A percentile compares a stretch with the other conserved stretches of the same genome.
These are phyloP conservation scores for Euwallacea similis DNA, from an alignment of 1,140 invertebrate genomes.

Conservation along the genomic window DNA sequence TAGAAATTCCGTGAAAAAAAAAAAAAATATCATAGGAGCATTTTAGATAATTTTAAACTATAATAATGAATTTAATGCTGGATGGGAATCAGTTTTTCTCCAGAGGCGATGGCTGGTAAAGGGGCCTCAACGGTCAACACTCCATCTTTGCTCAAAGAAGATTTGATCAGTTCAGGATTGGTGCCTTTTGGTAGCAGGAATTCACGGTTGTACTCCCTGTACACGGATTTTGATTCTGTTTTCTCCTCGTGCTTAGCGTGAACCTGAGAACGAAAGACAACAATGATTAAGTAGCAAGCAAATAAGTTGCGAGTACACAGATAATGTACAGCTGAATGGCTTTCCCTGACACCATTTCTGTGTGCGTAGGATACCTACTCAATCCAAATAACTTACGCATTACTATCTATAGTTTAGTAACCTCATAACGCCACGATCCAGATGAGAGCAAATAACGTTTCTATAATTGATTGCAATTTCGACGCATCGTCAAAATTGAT, in stretches of 20 bases:
- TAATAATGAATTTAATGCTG: conserved; percentile 60
- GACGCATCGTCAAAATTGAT: neutral
- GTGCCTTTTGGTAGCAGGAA: conserved; percentile 92
- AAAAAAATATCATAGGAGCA: neutral
- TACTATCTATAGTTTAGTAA: too few relatives aligned
- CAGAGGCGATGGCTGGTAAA: conserved; percentile 70
- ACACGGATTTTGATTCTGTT: conserved; percentile 89
- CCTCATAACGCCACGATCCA: too few relatives aligned
- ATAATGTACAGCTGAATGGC: neutral
- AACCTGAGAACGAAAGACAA: conserved; percentile 66
- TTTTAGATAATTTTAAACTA: neutral
- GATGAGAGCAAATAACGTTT: neutral
- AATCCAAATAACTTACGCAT: too few relatives aligned
- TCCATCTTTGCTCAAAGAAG: conserved; percentile 87
- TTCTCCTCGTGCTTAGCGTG: conserved; percentile 97
- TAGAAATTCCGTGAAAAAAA: neutral
- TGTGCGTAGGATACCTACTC: too few relatives aligned
- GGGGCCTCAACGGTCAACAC: conserved; percentile 94
- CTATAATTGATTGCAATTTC: neutral
- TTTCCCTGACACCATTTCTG: neutral
- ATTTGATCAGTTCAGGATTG: conserved; percentile 89
- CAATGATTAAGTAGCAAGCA: conserved; percentile 12
- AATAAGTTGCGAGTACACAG: neutral
- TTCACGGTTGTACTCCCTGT: conserved; percentile 94
- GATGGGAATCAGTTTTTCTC: conserved; percentile 79